Conservation (phyloP, 2,797 vertebrate species). For the Danio tinwini region DNA sequence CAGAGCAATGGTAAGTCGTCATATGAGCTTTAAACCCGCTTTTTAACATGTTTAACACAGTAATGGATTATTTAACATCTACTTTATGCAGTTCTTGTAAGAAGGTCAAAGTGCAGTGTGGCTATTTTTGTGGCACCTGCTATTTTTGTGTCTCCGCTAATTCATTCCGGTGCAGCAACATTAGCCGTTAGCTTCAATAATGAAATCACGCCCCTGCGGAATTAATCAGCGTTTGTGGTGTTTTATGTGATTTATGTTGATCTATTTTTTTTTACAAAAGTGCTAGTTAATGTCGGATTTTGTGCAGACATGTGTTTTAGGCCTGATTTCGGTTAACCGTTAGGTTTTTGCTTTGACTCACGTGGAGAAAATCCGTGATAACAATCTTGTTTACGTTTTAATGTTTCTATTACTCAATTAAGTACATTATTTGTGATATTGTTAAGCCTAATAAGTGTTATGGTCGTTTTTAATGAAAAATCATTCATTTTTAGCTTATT, state of each 20-base stretch:
- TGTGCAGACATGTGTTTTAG: not conserved
- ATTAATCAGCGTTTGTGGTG: not conserved
- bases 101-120: constrained; percentile 20
- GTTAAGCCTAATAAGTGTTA: not conserved
- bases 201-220: not conserved
- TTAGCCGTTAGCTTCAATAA: constrained; percentile 12
- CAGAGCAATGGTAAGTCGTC: constrained; percentile 74
- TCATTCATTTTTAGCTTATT: no score
- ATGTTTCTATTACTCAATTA: not conserved
- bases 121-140: constrained; percentile 8
- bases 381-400: not conserved
- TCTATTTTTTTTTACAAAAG: not conserved
- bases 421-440: not conserved
- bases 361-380: not conserved
- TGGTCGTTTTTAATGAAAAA: no score
- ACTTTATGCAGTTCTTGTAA: not conserved
- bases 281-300: not conserved
- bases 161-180: constrained; percentile 12
- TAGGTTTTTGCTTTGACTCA: not conserved
- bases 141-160: constrained; percentile 41
- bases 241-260: not conserved
- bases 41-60: not conserved
- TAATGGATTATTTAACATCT: not conserved
- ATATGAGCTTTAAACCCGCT: not conserved
- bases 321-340: not conserved